A percentile compares a stretch with the other conserved stretches of the same genome.
phyloP scores from a whole-genome alignment of 2,888 invertebrate species.

The Cheilosia grossa region DNA sequence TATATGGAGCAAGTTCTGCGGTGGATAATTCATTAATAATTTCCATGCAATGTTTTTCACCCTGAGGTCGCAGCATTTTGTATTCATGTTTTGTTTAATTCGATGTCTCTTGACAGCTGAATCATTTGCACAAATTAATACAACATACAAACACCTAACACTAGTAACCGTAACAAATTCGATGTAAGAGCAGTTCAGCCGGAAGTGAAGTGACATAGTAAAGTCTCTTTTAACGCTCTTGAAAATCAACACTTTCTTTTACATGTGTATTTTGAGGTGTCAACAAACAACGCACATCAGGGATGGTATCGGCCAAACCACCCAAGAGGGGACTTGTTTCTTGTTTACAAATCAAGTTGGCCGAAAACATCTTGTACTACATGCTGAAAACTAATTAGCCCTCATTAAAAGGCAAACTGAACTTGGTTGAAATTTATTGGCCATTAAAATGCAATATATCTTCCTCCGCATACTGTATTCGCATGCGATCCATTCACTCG shows the following conservation, averaged over 20 bases:
- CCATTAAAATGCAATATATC: slow-evolving; percentile 62
- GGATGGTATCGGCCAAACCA: slow-evolving; percentile 9
- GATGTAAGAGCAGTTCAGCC: neutral
- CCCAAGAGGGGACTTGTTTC: slow-evolving; percentile 17
- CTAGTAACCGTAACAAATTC: neutral
- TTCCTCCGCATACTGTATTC: slow-evolving; percentile 42
- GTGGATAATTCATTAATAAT: too few species aligned
- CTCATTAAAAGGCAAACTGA: slow-evolving; percentile 47
- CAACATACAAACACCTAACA: too few species aligned
- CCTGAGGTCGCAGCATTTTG: too few species aligned
- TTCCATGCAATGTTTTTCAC: too few species aligned
- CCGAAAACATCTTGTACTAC: slow-evolving; percentile 62
- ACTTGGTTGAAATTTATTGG: slow-evolving; percentile 55
- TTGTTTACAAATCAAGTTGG: slow-evolving; percentile 52
- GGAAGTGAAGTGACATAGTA: neutral
- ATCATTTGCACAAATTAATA: too few species aligned
- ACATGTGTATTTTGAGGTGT: slow-evolving; percentile 21
- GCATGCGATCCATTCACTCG: slow-evolving; percentile 3
- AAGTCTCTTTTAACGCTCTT: neutral
- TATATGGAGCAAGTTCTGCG: too few species aligned
- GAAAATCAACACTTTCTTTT: neutral
- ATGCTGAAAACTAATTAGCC: slow-evolving; percentile 57
- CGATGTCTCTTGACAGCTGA: too few species aligned
- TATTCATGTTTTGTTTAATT: too few species aligned
- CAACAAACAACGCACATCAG: slow-evolving; percentile 51